Base-by-base conservation (phyloP, 2,113 vertebrate genomes). In the Pontoporia blainvillei region DNA sequence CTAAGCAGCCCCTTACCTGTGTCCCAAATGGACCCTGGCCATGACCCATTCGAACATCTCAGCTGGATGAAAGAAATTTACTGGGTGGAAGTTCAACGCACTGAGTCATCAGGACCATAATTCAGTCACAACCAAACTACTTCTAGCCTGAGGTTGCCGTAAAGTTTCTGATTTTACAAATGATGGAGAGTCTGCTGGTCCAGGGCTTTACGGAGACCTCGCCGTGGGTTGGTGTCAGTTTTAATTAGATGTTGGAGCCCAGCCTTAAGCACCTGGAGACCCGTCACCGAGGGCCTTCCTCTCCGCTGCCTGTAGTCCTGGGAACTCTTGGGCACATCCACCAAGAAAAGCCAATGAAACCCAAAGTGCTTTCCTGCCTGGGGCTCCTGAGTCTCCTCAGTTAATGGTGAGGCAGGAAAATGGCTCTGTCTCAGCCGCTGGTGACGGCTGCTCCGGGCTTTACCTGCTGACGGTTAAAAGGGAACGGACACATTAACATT, bases 401-500 rank as follows among this genome's bases (percentile, higher is more conserved):
- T 96, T 96, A 96, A 96, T 72, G 94, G 41, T 83, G 96, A 36
- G 49, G 72, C 95, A 96, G 92, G 96, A 97, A 96, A 98, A 97
- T 90, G 49, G 96, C 94, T 98, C 96, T 89, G 95, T 95, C 96
- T 97, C 91, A 96, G 73, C 46, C 78, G 34, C 54, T 86, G 97
- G 98, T 81, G 96, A 97, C 95, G 95, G 94, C 96, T 78, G 76
- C 73, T 76, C 90, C 96, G 66, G 90, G 84, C 97, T 98, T 98
- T 95, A 96, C 96, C 97, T 90, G 97, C 86, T 95, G 97, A 98
- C 98, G 98, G 97, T 90, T 96, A 97, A 98, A 98, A 98, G 96
- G 93, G 94, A 98, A 98, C 95, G 90, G 97, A 98, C 97, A 96
- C 94, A 97, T 62, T 95, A 97, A 86, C 88, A 69, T 97, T 98